Percentiles rank a stretch among this genome's conserved stretches.
These are phyloP conservation scores for Oryzias curvinotus DNA, from an alignment of 2,113 vertebrate species.

Conservation along the genomic window DNA sequence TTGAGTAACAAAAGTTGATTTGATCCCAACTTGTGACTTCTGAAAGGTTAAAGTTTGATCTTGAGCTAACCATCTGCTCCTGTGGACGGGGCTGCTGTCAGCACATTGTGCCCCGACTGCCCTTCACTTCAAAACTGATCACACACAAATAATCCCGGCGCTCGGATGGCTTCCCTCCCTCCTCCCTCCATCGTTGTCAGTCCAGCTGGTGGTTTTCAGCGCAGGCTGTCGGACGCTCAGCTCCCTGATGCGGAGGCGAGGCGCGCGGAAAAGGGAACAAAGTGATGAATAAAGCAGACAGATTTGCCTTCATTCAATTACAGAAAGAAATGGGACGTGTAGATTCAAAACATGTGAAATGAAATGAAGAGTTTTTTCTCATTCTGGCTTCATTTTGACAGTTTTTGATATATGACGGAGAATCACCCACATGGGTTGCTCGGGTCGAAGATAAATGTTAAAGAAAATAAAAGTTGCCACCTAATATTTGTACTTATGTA, in stretches of 20 bases:
- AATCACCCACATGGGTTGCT: no score
- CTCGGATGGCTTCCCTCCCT: conserved; percentile 7
- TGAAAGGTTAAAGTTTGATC: conserved; percentile 46
- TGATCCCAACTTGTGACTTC: conserved; percentile 36
- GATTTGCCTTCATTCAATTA: conserved; percentile 37
- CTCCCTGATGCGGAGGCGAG: conserved; percentile 63
- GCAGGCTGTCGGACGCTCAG: conserved; percentile 60
- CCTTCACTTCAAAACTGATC: conserved; percentile 20
- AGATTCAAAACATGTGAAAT: conserved; percentile 18
- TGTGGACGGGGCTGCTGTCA: conserved; percentile 52
- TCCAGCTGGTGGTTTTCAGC: conserved; percentile 65
- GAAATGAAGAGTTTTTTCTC: conserved; percentile 1
- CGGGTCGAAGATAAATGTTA: no score
- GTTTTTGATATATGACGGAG: no score
- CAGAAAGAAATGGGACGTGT: conserved; percentile 21
- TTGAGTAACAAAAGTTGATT: conserved; percentile 18
- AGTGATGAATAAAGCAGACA: conserved; percentile 71
- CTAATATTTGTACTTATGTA: no score
- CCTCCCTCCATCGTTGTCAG: conserved; percentile 49
- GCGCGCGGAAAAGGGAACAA: conserved; percentile 52
- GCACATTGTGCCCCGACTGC: conserved; percentile 48
- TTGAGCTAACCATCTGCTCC: conserved; percentile 64
- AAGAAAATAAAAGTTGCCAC: no score
- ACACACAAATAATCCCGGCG: conserved; percentile 11
- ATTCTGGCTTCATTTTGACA: no score